Conservation (phyloP, 2,888 invertebrate genomes). For the Pyrocoelia pectoralis region DNA sequence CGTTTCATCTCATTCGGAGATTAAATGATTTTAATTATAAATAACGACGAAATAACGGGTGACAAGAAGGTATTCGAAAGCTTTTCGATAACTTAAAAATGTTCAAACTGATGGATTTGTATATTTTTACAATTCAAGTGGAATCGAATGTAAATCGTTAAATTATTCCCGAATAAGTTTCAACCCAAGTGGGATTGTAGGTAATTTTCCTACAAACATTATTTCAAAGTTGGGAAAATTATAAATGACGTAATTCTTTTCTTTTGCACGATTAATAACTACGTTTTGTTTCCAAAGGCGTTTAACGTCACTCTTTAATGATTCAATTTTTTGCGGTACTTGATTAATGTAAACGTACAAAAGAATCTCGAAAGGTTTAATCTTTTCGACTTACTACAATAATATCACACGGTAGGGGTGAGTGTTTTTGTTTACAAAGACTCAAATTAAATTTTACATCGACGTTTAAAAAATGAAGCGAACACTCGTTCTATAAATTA, state of each 20-base stretch:
- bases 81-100: not conserved
- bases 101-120: not conserved
- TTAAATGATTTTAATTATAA: slow-evolving; percentile 33
- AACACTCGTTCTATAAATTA: no score
- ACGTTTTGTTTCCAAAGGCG: not conserved
- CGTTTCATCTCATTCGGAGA: slow-evolving; percentile 16
- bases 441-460: no score
- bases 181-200: slow-evolving; percentile 2
- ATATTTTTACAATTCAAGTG: not conserved
- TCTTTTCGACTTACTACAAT: no score
- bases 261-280: not conserved
- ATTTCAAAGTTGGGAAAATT: not conserved
- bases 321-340: not conserved
- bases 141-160: slow-evolving; percentile 15
- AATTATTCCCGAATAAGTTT: slow-evolving; percentile 13
- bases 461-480: no score
- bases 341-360: not conserved
- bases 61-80: not conserved
- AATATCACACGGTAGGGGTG: no score
- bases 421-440: no score
- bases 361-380: no score
- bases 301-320: not conserved
- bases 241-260: not conserved
- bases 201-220: slow-evolving; percentile 11
- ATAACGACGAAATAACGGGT: slow-evolving; percentile 6